Conservation (phyloP, 2,888 invertebrate species). For the Chouioia cunea region DNA sequence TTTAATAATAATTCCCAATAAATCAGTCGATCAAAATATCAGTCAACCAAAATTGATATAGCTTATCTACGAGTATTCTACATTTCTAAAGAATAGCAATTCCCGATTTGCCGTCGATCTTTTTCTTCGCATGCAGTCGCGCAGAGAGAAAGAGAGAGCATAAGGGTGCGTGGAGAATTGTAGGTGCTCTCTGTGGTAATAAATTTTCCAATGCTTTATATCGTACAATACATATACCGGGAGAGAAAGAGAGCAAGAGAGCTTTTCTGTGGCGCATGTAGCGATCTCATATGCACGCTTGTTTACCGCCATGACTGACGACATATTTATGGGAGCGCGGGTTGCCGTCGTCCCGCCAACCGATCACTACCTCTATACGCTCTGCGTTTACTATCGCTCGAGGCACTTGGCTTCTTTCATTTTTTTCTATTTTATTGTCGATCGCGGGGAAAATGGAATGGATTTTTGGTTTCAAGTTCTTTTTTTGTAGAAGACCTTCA, state of each 20-base stretch:
- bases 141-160: not conserved
- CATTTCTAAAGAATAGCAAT: too few relatives aligned
- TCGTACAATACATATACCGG: slow-evolving; percentile 47
- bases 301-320: slow-evolving; percentile 55
- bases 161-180: not conserved
- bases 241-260: not conserved
- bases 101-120: too few relatives aligned
- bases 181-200: slow-evolving; percentile 55
- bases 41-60: too few relatives aligned
- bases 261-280: slow-evolving; percentile 39
- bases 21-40: too few relatives aligned
- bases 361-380: slow-evolving; percentile 3
- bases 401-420: not conserved
- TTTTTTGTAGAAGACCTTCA: too few relatives aligned
- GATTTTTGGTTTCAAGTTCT: too few relatives aligned
- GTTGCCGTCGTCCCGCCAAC: not conserved
- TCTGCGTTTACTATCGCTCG: not conserved
- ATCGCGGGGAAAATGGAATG: too few relatives aligned
- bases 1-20: too few relatives aligned
- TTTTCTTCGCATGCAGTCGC: too few relatives aligned
- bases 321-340: slow-evolving; percentile 57
- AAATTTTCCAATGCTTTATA: slow-evolving; percentile 60
- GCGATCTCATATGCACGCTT: slow-evolving; percentile 54
- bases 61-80: too few relatives aligned
- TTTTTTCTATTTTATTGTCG: too few relatives aligned